Conservation (phyloP, 2,113 vertebrate genomes). For the Neolamprologus caudopunctatus region DNA sequence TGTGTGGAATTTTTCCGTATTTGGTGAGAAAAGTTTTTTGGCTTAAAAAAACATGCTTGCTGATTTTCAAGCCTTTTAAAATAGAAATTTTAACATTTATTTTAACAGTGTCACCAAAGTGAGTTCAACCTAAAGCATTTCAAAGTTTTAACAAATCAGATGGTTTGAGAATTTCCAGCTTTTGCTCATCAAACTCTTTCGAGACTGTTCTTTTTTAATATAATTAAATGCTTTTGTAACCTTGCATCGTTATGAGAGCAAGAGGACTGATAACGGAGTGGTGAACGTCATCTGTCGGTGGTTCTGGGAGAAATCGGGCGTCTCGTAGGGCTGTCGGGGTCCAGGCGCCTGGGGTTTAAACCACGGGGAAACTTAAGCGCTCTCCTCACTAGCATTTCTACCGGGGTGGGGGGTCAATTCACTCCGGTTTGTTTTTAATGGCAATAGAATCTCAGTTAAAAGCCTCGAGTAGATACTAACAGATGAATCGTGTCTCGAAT, state of each 20-base stretch:
- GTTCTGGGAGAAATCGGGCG: constrained; percentile 46
- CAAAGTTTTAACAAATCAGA: background rate
- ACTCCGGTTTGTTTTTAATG: background rate
- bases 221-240: background rate
- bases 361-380: background rate
- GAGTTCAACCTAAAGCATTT: background rate
- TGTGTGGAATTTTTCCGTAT: background rate
- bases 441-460: background rate
- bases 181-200: background rate
- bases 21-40: rapidly evolving
- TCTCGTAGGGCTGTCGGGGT: constrained; percentile 38
- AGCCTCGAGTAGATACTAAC: background rate
- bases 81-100: background rate
- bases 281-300: constrained; percentile 1
- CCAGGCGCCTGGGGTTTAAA: constrained; percentile 10
- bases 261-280: background rate
- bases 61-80: background rate
- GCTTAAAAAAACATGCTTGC: background rate
- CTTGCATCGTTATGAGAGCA: background rate
- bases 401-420: background rate
- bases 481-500: background rate
- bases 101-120: background rate
- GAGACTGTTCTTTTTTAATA: background rate
- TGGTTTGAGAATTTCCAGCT: background rate
- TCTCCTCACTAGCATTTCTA: constrained; percentile 35